Evolutionary conservation across 2,888 invertebrate genomes (phyloP).

Genomic region (Blomia tropicalis): DNA sequence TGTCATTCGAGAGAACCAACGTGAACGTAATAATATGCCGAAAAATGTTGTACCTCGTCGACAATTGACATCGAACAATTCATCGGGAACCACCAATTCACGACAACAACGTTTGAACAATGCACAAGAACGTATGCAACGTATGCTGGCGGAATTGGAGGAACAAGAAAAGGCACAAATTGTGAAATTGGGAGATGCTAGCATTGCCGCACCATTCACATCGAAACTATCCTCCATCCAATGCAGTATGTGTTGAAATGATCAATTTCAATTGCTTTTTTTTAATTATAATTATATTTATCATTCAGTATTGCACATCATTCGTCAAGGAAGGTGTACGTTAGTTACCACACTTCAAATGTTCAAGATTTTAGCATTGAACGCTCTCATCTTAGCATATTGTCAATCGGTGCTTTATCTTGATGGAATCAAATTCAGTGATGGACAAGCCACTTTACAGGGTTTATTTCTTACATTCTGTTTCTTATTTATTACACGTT

Average conservation of each 20-base stretch:
- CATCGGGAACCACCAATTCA: not conserved
- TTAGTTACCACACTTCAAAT: slow-evolving; percentile 97
- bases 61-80: not conserved
- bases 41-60: not conserved
- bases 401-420: slow-evolving; percentile 94
- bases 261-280: not conserved
- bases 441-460: slow-evolving; percentile 85
- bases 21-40: not conserved
- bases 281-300: slow-evolving; percentile 8
- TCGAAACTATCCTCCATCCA: slow-evolving; percentile 87
- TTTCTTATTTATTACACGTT: slow-evolving; percentile 92
- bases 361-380: slow-evolving; percentile 97
- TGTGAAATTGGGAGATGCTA: slow-evolving; percentile 92
- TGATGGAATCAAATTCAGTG: slow-evolving; percentile 93
- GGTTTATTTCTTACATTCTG: slow-evolving; percentile 87
- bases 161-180: slow-evolving; percentile 70
- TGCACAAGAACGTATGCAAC: slow-evolving; percentile 43
- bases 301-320: slow-evolving; percentile 81
- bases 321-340: slow-evolving; percentile 97
- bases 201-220: slow-evolving; percentile 97
- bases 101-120: slow-evolving; percentile 3
- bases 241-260: slow-evolving; percentile 59
- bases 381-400: slow-evolving; percentile 92
- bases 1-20: not conserved
- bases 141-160: slow-evolving; percentile 65